A percentile compares a stretch with the other conserved stretches of the same genome.
Conservation (phyloP, 2,797 vertebrate species). For the Nyctibius grandis region DNA sequence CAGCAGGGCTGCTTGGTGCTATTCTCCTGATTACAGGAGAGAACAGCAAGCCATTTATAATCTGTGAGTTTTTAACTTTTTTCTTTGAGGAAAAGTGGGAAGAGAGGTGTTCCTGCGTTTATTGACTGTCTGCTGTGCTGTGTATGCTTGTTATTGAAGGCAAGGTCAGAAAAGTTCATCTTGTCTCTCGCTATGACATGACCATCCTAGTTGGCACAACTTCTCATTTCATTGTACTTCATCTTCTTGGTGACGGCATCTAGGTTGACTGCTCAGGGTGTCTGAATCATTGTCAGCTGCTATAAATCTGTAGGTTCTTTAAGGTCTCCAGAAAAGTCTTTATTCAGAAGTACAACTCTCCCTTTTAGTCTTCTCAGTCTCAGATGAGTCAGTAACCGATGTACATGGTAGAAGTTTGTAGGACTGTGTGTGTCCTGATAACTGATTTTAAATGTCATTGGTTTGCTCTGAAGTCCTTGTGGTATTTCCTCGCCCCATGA, state of each 20-base stretch:
- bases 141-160: neutral
- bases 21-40: neutral
- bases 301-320: slow-evolving; percentile 8
- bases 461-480: neutral
- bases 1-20: neutral
- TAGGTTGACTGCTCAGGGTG: neutral
- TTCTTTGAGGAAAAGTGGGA: neutral
- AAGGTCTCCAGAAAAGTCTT: slow-evolving; percentile 16
- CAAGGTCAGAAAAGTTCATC: neutral
- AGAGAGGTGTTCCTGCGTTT: neutral
- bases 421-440: neutral
- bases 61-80: neutral
- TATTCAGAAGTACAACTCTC: neutral
- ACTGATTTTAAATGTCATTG: neutral
- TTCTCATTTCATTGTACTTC: neutral
- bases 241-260: neutral
- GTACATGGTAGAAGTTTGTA: neutral
- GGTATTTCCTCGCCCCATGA: neutral
- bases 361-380: neutral
- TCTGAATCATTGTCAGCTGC: slow-evolving; percentile 51
- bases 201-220: neutral
- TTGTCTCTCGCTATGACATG: neutral
- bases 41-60: neutral
- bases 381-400: neutral
- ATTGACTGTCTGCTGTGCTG: neutral